Conservation (phyloP, 2,888 invertebrate genomes). For the Clostera curtula region DNA sequence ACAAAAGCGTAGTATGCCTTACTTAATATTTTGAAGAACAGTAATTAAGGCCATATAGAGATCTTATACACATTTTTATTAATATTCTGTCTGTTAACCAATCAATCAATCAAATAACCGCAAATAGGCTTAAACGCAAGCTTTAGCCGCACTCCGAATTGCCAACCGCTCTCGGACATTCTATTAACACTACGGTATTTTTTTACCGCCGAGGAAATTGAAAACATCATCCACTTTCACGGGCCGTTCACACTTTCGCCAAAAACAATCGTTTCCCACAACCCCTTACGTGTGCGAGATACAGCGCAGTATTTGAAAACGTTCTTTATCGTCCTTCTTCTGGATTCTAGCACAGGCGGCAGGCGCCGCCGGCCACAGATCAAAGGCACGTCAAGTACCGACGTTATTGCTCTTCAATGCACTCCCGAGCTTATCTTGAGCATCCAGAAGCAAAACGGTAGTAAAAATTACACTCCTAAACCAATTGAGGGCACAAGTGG, state of each 20-base stretch:
- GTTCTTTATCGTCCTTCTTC: no score
- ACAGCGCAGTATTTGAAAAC: no score
- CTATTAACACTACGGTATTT: conserved; percentile 20
- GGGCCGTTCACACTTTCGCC: conserved; percentile 48
- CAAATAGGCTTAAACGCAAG: conserved; percentile 62
- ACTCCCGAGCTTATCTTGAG: conserved; percentile 60
- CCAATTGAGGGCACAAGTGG: conserved; percentile 50
- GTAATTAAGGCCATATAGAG: no score
- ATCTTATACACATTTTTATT: no score
- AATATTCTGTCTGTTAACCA: no score
- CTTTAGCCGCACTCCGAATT: conserved; percentile 51
- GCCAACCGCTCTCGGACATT: conserved; percentile 25
- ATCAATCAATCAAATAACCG: no score
- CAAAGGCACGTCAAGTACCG: conserved; percentile 56
- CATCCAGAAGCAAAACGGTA: conserved; percentile 62
- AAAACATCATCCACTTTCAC: conserved; percentile 54
- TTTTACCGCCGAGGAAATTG: conserved; percentile 40
- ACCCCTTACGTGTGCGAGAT: conserved; percentile 32
- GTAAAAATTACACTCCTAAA: conserved; percentile 66
- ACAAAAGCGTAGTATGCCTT: no score
- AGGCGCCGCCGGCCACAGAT: conserved; percentile 40
- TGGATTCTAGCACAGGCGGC: no score
- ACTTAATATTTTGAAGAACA: no score
- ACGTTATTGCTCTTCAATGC: conserved; percentile 36
- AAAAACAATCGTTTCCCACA: conserved; percentile 48